Evolutionary conservation across 2,888 invertebrate genomes (phyloP).

Genomic region (Temnothorax unifasciatus): DNA sequence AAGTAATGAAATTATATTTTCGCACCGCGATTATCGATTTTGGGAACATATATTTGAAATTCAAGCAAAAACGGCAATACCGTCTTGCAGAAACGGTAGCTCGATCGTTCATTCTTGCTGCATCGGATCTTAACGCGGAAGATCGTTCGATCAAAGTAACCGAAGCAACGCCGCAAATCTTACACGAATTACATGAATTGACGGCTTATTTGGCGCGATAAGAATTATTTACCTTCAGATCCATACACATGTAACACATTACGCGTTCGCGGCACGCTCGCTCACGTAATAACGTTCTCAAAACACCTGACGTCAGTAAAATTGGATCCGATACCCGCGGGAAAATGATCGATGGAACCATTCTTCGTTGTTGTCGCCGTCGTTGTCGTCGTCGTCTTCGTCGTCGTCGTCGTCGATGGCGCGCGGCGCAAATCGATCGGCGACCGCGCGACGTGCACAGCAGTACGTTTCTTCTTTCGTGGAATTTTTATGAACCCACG

Average conservation of each 20-base stretch:
- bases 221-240: conserved; percentile 6
- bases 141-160: neutral
- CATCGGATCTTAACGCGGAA: neutral
- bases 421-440: conserved; percentile 68
- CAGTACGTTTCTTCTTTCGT: conserved; percentile 64
- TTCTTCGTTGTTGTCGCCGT: conserved; percentile 54
- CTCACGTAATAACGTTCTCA: conserved; percentile 63
- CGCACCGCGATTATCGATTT: neutral
- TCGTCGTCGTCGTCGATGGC: conserved; percentile 38
- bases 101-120: neutral
- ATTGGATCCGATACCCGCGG: conserved; percentile 57
- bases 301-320: conserved; percentile 70
- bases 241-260: conserved; percentile 19
- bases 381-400: conserved; percentile 33
- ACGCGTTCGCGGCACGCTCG: conserved; percentile 7
- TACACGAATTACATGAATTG: neutral
- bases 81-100: neutral
- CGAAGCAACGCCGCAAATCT: neutral
- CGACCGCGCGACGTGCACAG: conserved; percentile 60
- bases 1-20: conserved; percentile 6
- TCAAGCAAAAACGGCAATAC: neutral
- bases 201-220: conserved; percentile 12
- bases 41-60: neutral
- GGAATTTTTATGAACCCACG: conserved; percentile 69
- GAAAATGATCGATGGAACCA: conserved; percentile 74